Conservation (phyloP, 2,113 vertebrate species). For the Paracanthobrama guichenoti region DNA sequence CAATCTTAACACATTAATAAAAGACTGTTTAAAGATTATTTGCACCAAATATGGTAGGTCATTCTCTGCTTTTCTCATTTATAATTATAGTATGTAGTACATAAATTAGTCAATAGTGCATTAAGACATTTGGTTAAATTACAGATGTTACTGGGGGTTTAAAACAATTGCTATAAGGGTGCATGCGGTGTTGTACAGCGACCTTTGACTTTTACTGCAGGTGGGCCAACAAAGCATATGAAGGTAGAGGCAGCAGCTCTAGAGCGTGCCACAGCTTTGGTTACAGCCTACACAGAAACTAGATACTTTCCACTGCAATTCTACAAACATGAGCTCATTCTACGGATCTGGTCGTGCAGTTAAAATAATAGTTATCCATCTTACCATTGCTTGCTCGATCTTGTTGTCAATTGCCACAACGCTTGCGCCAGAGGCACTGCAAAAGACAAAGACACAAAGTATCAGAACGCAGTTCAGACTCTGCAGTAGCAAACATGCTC, state of each 20-base stretch:
- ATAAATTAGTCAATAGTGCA: background rate
- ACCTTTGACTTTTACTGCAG: constrained; percentile 32
- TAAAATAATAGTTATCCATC: constrained; percentile 50
- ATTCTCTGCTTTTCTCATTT: background rate
- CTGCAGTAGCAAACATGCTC: background rate
- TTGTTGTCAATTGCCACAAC: constrained; percentile 99
- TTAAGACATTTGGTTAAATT: background rate
- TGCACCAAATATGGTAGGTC: background rate
- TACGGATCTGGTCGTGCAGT: background rate
- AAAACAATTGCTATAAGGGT: background rate
- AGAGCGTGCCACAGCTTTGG: background rate
- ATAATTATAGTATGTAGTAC: background rate
- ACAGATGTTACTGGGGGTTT: background rate
- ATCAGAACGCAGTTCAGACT: background rate
- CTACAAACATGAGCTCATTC: background rate
- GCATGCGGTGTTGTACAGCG: background rate
- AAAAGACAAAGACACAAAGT: constrained; percentile 60
- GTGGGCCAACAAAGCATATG: constrained; percentile 10
- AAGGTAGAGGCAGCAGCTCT: background rate
- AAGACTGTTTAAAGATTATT: background rate
- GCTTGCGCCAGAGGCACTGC: constrained; percentile 95
- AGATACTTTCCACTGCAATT: background rate
- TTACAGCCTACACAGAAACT: constrained; percentile 31
- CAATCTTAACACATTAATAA: background rate
- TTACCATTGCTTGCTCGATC: constrained; percentile 99